Base-by-base conservation (phyloP, 2,113 vertebrate genomes). In the Mormyrus iriodes region DNA sequence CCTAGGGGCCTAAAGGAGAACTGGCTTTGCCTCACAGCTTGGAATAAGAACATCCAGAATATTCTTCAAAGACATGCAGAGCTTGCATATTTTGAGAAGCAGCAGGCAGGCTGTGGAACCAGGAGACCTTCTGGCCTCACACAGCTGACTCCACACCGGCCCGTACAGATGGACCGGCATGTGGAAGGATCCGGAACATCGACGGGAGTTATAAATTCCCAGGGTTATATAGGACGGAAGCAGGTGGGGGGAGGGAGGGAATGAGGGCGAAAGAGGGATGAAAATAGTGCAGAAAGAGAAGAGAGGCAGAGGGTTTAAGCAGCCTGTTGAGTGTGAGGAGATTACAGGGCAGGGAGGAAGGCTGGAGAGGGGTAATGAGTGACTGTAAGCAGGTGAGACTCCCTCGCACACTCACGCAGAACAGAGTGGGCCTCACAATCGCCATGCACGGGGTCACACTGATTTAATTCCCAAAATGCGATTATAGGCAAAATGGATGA, bases 391-490 rank as follows among this genome's bases (percentile, higher is more conserved):
- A 44, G 44, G 21, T 31, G 27, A 31, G 52, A 3, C 6, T 19
- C 17, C 6, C 86, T 4, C 31, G 8, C 2, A 42, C 31, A 61
- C 17, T 39, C 17, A 24, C 9, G 4, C 39, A 46, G 42, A 48
- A 46, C 12, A 10, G n/a, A 44, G 19, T 1, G 13, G 13, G 61
- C 21, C 65, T 48, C 87, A 87, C 35, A 15, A 58, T 39, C 5
- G 35, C 19, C 31, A 19, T 44, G 35, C 19, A 61, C 0, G 21
- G 35, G 52, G 55, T 58, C 17, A 61, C 86, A 24, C 49, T 82
- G 51, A 89, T 53, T 83, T 55, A 55, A 46, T 89, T 61, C 52
- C 88, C 31, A 42, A 84, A 89, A 89, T 53, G 48, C 49, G 44
- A 73, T 55, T 58, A 89, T 52, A 53, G 49, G 17, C 46, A 55